Base-by-base conservation (phyloP, 92 coral and sea anemone species). In the Blastomussa wellsi region DNA sequence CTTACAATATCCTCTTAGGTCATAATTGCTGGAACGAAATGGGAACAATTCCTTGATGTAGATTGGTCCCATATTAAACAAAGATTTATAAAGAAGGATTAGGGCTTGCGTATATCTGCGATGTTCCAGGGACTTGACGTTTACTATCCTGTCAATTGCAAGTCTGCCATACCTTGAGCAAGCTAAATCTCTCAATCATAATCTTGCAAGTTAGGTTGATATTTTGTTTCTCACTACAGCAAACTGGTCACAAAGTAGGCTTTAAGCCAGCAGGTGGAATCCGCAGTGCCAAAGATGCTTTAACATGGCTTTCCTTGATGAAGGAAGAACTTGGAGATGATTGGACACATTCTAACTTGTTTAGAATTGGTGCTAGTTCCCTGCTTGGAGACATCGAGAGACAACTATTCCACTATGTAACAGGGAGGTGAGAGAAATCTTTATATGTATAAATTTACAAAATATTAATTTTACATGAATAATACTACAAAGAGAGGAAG, bases 231-330 rank as follows among this genome's bases (percentile, higher is more conserved):
- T 71, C 79, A 22, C 66, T 78, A 32, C 79, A 96, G 99, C 92
- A 92, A 82, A 96, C 99, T 37, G 98, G 98, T 77, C 92, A 92
- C 78, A 96, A 94, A 70, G 98, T 96, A 76, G 99, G 99, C 37
- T 96, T 96, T 86, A 96, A 96, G 85, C 99, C 99, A 7, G 99
- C 99, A 24, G 99, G 99, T 65, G 99, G 99, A 26, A 96, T 96
- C 67, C 96, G 99, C 47, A 96, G 95, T 92, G 98, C 99, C 13
- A 96, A 96, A 81, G 99, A 96, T 78, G 91, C 98, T 26, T 88
- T 96, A 76, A 90, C 92, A 59, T 96, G 99, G 99, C 89, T 96
- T 74, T 87, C 98, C 16, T 82, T 96, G 80, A 96, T 96, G 99
- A 94, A 96, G 79, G 99, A 96, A 77, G 99, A 96, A 79, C 95